Conservation (phyloP, 2,888 invertebrate species). For the Patella caerulea region DNA sequence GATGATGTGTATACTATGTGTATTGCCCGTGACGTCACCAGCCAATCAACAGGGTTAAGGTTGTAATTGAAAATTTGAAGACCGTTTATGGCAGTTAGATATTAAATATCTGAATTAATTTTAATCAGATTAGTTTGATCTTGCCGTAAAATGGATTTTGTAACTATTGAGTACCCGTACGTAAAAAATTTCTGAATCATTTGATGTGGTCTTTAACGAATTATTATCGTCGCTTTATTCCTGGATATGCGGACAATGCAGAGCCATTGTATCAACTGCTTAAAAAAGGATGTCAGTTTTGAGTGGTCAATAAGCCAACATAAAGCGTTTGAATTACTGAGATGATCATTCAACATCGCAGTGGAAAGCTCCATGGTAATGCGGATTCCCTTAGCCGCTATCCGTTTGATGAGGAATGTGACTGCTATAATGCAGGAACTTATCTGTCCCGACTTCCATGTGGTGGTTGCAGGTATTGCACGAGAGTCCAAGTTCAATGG, state of each 20-base stretch:
- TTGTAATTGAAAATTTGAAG: too few relatives aligned
- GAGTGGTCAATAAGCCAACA: conserved; percentile 4
- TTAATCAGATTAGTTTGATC: too few relatives aligned
- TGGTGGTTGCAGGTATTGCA: conserved; percentile 3
- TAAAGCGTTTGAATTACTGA: conserved; percentile 2
- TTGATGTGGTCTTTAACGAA: too few relatives aligned
- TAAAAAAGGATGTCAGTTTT: conserved; percentile 1
- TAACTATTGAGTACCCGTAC: too few relatives aligned
- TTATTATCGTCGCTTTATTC: conserved; percentile 19
- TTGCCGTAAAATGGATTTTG: too few relatives aligned
- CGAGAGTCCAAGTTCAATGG: background rate
- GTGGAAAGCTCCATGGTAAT: conserved; percentile 24
- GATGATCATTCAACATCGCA: conserved; percentile 24
- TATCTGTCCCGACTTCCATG: background rate
- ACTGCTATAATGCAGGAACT: background rate
- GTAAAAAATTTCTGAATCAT: too few relatives aligned
- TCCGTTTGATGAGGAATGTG: background rate
- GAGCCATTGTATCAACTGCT: conserved; percentile 6
- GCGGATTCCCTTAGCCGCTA: conserved; percentile 22
- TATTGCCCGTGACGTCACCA: too few relatives aligned
- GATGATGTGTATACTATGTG: too few relatives aligned
- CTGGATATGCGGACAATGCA: conserved; percentile 4
- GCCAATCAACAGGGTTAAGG: too few relatives aligned
- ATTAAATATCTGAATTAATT: too few relatives aligned
- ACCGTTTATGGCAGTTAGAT: too few relatives aligned